Base-by-base conservation (phyloP, 2,888 invertebrate genomes). In the Petrolisthes manimaculis region DNA sequence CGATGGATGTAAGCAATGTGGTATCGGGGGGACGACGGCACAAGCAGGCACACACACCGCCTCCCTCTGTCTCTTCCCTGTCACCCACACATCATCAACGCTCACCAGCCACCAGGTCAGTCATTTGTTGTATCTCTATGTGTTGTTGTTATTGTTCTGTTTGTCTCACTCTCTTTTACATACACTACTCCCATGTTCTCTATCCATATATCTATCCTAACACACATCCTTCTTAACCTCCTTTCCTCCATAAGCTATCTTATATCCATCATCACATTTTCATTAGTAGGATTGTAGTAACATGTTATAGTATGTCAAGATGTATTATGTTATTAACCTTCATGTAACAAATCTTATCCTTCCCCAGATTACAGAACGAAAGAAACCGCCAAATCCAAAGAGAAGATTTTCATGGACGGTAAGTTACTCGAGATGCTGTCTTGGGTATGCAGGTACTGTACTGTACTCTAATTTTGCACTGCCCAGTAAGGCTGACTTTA, bases 391-490 rank as follows among this genome's bases (percentile, higher is more conserved):
- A 81, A 84, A 88, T 84, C 21, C 80, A 53, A 71, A 84, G 80
- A 55, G 80, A 81, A 84, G 84, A n/a, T 88, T 88, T 88, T 71
- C 81, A 51, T 88, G 88, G 88, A 84, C 84, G 83, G 88, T 88
- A 88, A 79, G 88, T 88, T 75, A 51, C 53, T 69, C 9, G 37
- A 56, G 53, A 61, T n/a, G 53, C 53, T 84, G 24, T 61, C 14
- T 9, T 86, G 6, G 12, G 21, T 12, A 53, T 80, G 54, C 53
- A 55, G 21, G 14, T 3, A 56, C 80, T 79, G 51, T 79, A 14
- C 53, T 12, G 18, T 53, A 24, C 51, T 18, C n/a, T 12, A 18
- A 37, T 75, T 3, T 37, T 37, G 37, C 37, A 37, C 37, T 37
- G 37, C 37, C 37, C 37, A 37, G 37, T 37, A 2, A 2, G 37